Evolutionary conservation across 1,140 invertebrate species (phyloP).

Genomic region (Helicoverpa zea): DNA sequence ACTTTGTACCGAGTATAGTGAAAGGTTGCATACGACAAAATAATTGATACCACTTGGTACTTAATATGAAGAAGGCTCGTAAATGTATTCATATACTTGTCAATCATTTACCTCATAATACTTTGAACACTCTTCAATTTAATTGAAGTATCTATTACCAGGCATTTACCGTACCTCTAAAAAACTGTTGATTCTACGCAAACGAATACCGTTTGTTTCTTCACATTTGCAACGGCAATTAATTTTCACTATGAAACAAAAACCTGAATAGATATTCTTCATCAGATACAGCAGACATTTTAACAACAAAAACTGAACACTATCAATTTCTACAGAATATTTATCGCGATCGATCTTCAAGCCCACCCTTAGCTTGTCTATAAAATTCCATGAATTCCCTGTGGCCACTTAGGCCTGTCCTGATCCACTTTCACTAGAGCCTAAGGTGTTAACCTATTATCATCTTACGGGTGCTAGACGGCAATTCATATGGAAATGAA

Average conservation of each 20-base stretch:
- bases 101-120: background rate
- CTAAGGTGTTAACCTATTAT: conserved; percentile 69
- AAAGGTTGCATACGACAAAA: conserved; percentile 29
- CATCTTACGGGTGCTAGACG: conserved; percentile 57
- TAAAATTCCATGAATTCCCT: conserved; percentile 30
- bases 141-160: background rate
- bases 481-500: conserved; percentile 77
- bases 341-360: background rate
- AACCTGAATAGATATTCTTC: background rate
- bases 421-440: conserved; percentile 68
- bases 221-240: background rate
- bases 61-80: background rate
- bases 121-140: background rate
- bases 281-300: background rate
- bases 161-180: background rate
- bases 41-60: background rate
- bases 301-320: background rate
- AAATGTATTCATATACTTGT: background rate
- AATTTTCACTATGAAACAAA: background rate
- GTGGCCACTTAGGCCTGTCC: conserved; percentile 5
- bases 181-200: background rate
- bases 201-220: background rate
- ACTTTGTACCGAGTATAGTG: background rate
- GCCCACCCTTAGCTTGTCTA: background rate
- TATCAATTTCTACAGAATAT: conserved; percentile 3